Evolutionary conservation across 2,113 vertebrate species (phyloP), one percentile per base, ranked within the genome.

Genomic region (Bungarus multicinctus): DNA sequence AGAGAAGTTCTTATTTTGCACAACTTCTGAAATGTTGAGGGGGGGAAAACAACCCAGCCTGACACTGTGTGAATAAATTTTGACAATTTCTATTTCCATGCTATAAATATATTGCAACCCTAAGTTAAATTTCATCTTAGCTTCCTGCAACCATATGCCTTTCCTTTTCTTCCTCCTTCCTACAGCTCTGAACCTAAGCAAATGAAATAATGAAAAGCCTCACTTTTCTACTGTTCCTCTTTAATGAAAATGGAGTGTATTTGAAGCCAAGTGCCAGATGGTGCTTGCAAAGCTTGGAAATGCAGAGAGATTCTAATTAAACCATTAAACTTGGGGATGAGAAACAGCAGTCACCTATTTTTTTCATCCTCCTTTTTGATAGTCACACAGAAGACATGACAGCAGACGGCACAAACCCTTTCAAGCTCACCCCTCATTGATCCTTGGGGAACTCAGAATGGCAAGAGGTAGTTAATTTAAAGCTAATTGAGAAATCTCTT

Each of bases 381-480:
- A 95, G 94, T 92, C 95, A 43, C 93, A 93, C 54, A 94, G 92
- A 16, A 92, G 94, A 94, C 94, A 88, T 74, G 92, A 53, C 94
- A 96, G 69, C 89, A 53, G 94, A 89, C 95, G 94, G 96, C 93
- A 94, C 91, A 1, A 0, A 95, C 89, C 91, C 96, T 96, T 96
- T 94, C 93, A 95, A 94, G 95, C 94, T 86, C 91, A 91, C 47
- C 12, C 93, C 90, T 94, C 94, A 97, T 89, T 87, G 94, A 94
- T 96, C 98, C 97, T 96, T 18, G 0, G 97, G 97, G 97, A 98
- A 50, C 94, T 87, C 95, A 91, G 96, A 97, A 97, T 95, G 96
- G 96, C 95, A 97, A 97, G 96, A 96, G 94, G 94, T 96, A 97
- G 98, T 97, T 98, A 97, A 98, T 98, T 97, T 96, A 96, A 97